phyloP scores from a whole-genome alignment of 2,797 vertebrate species.

The Pseudocheirus occidentalis region DNA sequence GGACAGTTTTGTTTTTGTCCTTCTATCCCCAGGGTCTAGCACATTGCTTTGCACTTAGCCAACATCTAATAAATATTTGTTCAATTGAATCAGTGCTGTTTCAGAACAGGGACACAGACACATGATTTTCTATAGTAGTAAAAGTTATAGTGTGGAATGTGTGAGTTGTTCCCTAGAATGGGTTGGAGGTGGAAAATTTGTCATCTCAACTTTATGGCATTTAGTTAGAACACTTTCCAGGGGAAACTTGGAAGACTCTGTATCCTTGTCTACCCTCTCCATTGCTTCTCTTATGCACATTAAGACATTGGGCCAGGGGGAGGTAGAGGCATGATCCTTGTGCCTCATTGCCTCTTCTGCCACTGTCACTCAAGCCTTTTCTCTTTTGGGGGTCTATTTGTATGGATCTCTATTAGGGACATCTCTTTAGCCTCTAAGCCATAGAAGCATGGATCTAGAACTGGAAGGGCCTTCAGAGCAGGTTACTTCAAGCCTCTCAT shows the following conservation, averaged over 20 bases:
- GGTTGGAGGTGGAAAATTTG: background rate
- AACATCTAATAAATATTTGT: background rate
- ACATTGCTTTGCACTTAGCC: background rate
- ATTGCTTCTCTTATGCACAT: background rate
- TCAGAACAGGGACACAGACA: background rate
- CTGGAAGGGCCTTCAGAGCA: background rate
- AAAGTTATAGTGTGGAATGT: background rate
- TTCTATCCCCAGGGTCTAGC: background rate
- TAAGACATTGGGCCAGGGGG: background rate
- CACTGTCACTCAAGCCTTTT: background rate
- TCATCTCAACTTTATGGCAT: background rate
- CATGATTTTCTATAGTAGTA: background rate
- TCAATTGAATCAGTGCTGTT: background rate
- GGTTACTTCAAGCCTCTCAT: background rate
- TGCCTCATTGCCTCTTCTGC: background rate
- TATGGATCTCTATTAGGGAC: background rate
- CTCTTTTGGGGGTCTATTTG: background rate
- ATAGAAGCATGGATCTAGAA: background rate
- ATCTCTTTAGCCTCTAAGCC: background rate
- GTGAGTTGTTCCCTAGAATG: slow-evolving; percentile 10
- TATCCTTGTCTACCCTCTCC: background rate
- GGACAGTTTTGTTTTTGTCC: background rate
- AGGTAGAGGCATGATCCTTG: background rate
- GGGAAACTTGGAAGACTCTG: background rate
- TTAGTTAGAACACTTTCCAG: background rate